Conservation (phyloP, 2,113 vertebrate genomes). For the Fregetta grallaria region DNA sequence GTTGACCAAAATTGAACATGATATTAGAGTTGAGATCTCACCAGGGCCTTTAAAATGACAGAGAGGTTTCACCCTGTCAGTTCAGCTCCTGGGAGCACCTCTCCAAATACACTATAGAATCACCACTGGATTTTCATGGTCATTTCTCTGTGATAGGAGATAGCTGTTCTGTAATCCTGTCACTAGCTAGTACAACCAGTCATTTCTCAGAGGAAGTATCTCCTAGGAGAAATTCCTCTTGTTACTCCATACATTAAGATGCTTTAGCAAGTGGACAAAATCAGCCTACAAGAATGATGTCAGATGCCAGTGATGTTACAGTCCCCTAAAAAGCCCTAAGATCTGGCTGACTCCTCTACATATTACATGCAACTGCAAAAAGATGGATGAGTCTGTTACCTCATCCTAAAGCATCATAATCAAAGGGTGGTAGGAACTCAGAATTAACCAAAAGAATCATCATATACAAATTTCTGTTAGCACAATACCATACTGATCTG, state of each 20-base stretch:
- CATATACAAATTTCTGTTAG: not conserved
- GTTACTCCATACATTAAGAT: not conserved
- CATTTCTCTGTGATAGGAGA: not conserved
- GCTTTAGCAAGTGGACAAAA: not conserved
- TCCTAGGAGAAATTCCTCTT: not conserved
- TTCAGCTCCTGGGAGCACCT: not conserved
- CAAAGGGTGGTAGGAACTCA: not conserved
- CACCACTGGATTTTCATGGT: not conserved
- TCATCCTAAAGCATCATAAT: not conserved
- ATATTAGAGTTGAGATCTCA: not conserved
- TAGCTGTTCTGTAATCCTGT: not conserved
- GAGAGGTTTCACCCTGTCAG: not conserved
- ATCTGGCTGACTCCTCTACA: not conserved
- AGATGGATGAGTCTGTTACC: not conserved
- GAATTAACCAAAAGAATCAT: not conserved
- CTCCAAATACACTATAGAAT: not conserved
- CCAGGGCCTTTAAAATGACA: not conserved
- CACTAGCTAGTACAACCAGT: not conserved
- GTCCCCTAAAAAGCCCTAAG: not conserved
- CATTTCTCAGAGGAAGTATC: not conserved
- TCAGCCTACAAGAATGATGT: not conserved
- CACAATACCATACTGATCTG: not conserved
- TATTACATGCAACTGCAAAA: not conserved
- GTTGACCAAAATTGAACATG: not conserved
- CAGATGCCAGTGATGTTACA: fast-evolving